phyloP scores from a whole-genome alignment of 2,113 vertebrate genomes.

The Pagrus major region DNA sequence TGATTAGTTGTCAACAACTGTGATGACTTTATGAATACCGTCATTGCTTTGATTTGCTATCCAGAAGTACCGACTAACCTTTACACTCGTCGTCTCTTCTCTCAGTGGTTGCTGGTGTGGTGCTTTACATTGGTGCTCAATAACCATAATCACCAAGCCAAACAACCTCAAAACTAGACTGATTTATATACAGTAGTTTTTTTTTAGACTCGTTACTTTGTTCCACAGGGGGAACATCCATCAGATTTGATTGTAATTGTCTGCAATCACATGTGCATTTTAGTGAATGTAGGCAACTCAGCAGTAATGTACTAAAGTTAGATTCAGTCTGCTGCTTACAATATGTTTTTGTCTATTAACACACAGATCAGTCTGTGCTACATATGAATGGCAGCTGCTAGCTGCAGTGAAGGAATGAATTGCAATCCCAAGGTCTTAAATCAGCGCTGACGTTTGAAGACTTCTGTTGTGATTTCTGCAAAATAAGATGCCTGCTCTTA shows the following conservation, averaged over 20 bases:
- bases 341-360: conserved; percentile 25
- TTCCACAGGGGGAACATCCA: conserved; percentile 21
- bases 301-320: conserved; percentile 35
- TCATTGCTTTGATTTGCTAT: not conserved
- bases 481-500: conserved; percentile 48
- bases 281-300: conserved; percentile 69
- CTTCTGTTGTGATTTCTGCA: conserved; percentile 11
- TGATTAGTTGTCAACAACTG: conserved; percentile 70
- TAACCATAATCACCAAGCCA: conserved; percentile 61
- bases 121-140: conserved; percentile 76
- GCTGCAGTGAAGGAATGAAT: conserved; percentile 43
- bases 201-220: conserved; percentile 3
- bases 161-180: conserved; percentile 64
- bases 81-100: conserved; percentile 27
- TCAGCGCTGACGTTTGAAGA: not conserved
- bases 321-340: not conserved
- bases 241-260: conserved; percentile 62
- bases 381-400: conserved; percentile 14
- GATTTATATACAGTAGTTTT: conserved; percentile 17
- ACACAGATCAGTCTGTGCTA: conserved; percentile 9
- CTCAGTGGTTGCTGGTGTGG: conserved; percentile 63
- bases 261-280: conserved; percentile 38
- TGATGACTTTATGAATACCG: conserved; percentile 36
- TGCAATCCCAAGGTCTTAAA: conserved; percentile 34
- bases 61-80: conserved; percentile 23